These are phyloP conservation scores for Bubo scandiacus DNA, from an alignment of 2,113 vertebrate species.

Conservation along the genomic window DNA sequence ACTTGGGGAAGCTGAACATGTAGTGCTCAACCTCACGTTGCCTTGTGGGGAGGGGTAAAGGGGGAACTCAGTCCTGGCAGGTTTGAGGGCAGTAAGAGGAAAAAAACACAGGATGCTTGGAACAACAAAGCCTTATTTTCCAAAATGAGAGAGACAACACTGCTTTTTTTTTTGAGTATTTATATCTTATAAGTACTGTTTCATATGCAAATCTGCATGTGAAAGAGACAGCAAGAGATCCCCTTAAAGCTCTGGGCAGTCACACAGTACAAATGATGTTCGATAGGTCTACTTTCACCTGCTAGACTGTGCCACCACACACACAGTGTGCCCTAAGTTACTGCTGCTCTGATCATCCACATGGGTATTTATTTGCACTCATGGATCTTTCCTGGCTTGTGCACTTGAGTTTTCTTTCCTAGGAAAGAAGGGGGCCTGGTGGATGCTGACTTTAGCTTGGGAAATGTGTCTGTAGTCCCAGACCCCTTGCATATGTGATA, in stretches of 20 bases:
- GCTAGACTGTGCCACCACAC: background rate
- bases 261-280: background rate
- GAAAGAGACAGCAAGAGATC: background rate
- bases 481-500: background rate
- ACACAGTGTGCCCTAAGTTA: background rate
- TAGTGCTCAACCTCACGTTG: rapidly evolving
- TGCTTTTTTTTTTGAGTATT: background rate
- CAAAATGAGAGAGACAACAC: background rate
- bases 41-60: background rate
- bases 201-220: background rate
- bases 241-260: background rate
- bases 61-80: background rate
- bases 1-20: background rate
- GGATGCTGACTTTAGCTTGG: background rate
- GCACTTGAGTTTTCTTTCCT: background rate
- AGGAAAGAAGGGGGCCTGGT: background rate
- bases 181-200: too few relatives aligned
- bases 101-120: background rate
- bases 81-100: background rate
- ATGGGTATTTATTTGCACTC: background rate
- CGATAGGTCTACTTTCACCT: rapidly evolving
- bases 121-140: background rate
- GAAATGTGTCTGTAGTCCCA: background rate
- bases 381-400: background rate
- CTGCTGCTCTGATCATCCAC: background rate